These are phyloP conservation scores for Chymomyza amoena DNA, from an alignment of 2,888 invertebrate species.

Conservation along the genomic window DNA sequence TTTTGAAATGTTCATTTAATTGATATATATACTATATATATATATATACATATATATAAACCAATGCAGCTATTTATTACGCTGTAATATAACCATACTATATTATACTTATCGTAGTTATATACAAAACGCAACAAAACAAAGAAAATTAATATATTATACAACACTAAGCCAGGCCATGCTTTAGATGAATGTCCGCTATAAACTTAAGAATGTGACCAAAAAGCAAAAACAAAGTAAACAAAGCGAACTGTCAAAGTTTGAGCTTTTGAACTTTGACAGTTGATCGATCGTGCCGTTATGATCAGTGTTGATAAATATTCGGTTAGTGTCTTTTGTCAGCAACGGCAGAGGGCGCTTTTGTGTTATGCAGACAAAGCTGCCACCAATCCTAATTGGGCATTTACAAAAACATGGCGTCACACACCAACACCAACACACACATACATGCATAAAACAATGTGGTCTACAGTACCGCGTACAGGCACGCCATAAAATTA, in stretches of 20 bases:
- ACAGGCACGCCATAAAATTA: no score
- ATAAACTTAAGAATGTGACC: neutral
- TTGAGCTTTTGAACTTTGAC: neutral
- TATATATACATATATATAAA: constrained; percentile 1
- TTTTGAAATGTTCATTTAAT: constrained; percentile 10
- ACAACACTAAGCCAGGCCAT: neutral
- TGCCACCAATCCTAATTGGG: neutral
- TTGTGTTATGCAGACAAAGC: no score
- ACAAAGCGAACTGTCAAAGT: neutral
- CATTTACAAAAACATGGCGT: neutral
- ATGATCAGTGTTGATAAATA: no score
- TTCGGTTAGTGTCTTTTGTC: no score
- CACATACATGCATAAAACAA: constrained; percentile 1
- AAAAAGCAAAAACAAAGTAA: neutral
- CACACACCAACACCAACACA: constrained; percentile 2
- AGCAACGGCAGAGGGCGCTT: no score
- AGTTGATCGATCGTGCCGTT: neutral
- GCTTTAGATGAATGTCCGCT: neutral
- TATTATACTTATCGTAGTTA: neutral
- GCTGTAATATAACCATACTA: neutral
- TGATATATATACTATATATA: neutral
- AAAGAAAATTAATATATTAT: neutral
- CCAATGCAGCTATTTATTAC: neutral
- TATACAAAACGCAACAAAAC: neutral
- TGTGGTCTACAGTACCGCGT: no score